Evolutionary conservation across 2,797 vertebrate genomes (phyloP).

Genomic region (Huso huso): DNA sequence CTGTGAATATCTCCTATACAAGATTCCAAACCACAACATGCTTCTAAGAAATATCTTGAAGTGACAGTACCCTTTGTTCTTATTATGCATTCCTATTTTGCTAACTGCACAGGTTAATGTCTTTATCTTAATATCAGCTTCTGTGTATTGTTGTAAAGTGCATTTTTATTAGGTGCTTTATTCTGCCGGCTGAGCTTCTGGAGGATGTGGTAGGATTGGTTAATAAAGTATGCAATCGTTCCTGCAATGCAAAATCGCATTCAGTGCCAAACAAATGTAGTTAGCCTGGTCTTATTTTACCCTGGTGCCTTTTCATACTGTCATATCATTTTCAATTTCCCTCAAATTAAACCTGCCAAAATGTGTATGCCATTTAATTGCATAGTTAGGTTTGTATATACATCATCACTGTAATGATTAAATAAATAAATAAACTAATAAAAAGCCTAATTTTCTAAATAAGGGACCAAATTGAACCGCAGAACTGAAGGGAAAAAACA

Average conservation of each 20-base stretch:
- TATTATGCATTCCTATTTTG: no score
- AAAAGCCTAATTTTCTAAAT: not conserved
- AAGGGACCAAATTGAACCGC: not conserved
- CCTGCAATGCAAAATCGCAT: not conserved
- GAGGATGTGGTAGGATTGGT: no score
- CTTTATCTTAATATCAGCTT: no score
- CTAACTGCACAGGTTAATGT: no score
- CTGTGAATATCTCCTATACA: not conserved
- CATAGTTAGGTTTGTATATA: not conserved
- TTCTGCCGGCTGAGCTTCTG: no score
- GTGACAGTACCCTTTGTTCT: no score
- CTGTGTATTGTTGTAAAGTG: no score
- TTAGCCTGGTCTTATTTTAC: not conserved
- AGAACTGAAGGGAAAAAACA: not conserved
- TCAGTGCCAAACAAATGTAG: not conserved
- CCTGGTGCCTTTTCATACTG: not conserved
- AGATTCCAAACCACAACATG: no score
- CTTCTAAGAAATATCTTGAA: no score
- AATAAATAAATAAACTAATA: not conserved
- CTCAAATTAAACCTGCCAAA: constrained; percentile 1
- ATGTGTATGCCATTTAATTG: not conserved
- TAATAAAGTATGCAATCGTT: no score
- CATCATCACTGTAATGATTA: not conserved
- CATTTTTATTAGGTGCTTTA: no score
- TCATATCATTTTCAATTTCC: not conserved